Evolutionary conservation across 2,797 vertebrate genomes (phyloP), one percentile per base, ranked within the genome.

Genomic region (Nothura maculosa): DNA sequence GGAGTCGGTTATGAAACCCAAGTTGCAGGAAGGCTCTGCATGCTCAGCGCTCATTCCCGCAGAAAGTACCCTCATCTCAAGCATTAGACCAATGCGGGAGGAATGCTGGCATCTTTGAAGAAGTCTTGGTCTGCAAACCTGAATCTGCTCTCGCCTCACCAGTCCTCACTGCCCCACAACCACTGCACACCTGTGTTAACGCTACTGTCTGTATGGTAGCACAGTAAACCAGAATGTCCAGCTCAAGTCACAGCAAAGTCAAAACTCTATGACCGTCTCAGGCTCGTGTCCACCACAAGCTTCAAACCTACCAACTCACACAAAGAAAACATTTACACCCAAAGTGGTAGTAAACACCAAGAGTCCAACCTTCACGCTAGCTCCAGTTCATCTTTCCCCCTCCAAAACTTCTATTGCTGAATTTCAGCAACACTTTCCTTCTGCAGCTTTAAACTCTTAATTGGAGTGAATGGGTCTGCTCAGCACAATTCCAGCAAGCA

Each of bases 241-340:
- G 91, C 67, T 27, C 32, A 79, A 58, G 4, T 12, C 50, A 72
- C 10, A 20, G 4, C 0, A 0, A 50, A 85, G 47, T 20, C 21
- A 52, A 78, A 87, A 47, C 42, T 14, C 58, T 58, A 57, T 22
- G 55, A 34, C 13, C 10, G 8, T 43, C 25, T 54, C 10, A 3
- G 19, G 40, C 8, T 42, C 52, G n/a, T 79, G 47, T 0, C 12
- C 9, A 7, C 5, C 50, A 58, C 50, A 79, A 38, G 12, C 45
- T 27, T 7, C 3, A 78, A 85, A 34, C 32, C 58, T 40, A 11
- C 12, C 19, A 1, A 28, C 25, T 72, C 34, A 52, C 0, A 0
- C 17, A 30, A 58, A 48, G 27, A 67, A 4, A 2, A 22, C 0
- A 0, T 21, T 11, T 25, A 68, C 0, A 0, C 16, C 19, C 5